These are phyloP conservation scores for Clarias gariepinus DNA, from an alignment of 2,113 vertebrate species.

Conservation along the genomic window DNA sequence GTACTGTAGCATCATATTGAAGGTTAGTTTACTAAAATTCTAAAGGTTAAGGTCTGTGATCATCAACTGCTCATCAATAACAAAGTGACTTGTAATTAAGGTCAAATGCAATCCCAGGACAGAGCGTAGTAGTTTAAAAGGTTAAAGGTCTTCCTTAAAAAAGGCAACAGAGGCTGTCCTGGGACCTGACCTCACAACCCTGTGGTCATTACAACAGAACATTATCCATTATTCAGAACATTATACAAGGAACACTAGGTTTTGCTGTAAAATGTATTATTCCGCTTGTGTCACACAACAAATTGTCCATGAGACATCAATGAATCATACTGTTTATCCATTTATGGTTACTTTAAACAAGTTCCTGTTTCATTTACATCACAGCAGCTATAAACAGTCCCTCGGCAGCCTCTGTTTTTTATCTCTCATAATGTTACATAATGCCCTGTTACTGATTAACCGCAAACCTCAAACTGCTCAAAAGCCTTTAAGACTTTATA, in stretches of 20 bases:
- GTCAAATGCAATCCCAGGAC: background rate
- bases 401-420: background rate
- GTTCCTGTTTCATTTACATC: background rate
- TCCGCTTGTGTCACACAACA: background rate
- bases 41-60: background rate
- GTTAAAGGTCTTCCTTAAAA: constrained; percentile 10
- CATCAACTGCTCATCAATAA: background rate
- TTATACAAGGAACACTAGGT: background rate
- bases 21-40: background rate
- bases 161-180: background rate
- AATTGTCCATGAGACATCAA: background rate
- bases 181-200: constrained; percentile 4
- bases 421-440: background rate
- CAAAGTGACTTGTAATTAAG: background rate
- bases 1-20: background rate
- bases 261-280: background rate
- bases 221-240: background rate
- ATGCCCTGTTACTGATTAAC: background rate
- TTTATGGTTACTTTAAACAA: background rate
- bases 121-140: background rate
- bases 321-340: background rate
- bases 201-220: background rate
- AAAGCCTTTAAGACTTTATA: background rate
- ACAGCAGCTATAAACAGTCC: background rate
- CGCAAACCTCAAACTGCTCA: background rate